phyloP scores from a whole-genome alignment of 2,113 vertebrate genomes.

The Turnix velox region DNA sequence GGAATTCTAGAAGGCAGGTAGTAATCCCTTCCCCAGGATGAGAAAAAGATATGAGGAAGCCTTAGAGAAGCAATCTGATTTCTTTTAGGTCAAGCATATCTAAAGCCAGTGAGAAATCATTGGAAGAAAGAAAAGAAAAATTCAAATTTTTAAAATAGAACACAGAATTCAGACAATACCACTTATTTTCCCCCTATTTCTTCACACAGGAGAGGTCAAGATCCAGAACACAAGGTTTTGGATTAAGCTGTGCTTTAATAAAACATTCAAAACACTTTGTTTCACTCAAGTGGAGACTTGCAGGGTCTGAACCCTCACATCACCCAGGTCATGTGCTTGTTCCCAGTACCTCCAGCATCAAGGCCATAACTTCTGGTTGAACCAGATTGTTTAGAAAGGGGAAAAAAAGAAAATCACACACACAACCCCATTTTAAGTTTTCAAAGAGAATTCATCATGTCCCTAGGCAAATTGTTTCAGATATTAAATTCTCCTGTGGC shows the following conservation, averaged over 20 bases:
- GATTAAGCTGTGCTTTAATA: not conserved
- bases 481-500: slow-evolving; percentile 58
- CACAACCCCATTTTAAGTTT: slow-evolving; percentile 34
- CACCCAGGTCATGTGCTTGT: not conserved
- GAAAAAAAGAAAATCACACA: too few species aligned
- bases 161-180: not conserved
- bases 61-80: not conserved
- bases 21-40: not conserved
- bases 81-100: not conserved
- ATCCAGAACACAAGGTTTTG: not conserved
- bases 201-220: not conserved
- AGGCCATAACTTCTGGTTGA: slow-evolving; percentile 52
- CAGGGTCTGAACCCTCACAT: not conserved
- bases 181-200: not conserved
- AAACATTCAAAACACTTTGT: not conserved
- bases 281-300: slow-evolving; percentile 26
- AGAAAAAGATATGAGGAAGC: not conserved
- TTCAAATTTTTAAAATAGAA: not conserved
- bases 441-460: slow-evolving; percentile 47
- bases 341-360: slow-evolving; percentile 16
- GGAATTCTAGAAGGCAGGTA: not conserved
- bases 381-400: slow-evolving; percentile 45
- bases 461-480: slow-evolving; percentile 61
- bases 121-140: not conserved
- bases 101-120: not conserved